Conservation (phyloP, 2,797 vertebrate species). For the Melopsittacus undulatus region DNA sequence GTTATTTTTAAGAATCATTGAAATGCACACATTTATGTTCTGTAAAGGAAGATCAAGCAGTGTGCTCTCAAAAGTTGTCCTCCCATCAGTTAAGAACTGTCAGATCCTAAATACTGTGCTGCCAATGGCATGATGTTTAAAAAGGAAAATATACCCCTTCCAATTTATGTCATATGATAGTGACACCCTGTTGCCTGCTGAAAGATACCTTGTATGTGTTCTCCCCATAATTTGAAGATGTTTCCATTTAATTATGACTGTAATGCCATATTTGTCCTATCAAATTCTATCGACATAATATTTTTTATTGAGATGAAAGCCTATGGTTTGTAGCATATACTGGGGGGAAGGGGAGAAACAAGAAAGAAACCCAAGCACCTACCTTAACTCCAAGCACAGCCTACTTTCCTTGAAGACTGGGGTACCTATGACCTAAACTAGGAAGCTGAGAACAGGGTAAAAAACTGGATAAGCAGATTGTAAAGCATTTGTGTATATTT, state of each 20-base stretch:
- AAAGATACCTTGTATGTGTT: background rate
- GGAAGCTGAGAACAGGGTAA: background rate
- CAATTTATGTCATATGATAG: background rate
- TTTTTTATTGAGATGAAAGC: background rate
- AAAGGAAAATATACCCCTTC: background rate
- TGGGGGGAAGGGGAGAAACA: background rate
- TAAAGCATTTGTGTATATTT: background rate
- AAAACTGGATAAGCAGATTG: background rate
- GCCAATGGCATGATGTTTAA: background rate
- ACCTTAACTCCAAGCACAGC: background rate
- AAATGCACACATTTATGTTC: background rate
- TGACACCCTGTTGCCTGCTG: background rate
- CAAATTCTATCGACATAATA: background rate
- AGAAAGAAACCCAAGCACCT: background rate
- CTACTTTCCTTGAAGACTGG: background rate
- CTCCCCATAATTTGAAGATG: background rate
- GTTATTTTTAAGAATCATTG: background rate
- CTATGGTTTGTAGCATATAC: background rate
- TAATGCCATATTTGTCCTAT: background rate
- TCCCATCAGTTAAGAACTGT: background rate
- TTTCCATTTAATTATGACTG: background rate
- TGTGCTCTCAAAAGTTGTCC: background rate
- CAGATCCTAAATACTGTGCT: background rate
- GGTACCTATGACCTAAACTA: fast-evolving
- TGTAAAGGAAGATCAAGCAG: background rate